These are phyloP conservation scores for Formica selysi DNA, from an alignment of 1,140 invertebrate genomes.

Conservation along the genomic window DNA sequence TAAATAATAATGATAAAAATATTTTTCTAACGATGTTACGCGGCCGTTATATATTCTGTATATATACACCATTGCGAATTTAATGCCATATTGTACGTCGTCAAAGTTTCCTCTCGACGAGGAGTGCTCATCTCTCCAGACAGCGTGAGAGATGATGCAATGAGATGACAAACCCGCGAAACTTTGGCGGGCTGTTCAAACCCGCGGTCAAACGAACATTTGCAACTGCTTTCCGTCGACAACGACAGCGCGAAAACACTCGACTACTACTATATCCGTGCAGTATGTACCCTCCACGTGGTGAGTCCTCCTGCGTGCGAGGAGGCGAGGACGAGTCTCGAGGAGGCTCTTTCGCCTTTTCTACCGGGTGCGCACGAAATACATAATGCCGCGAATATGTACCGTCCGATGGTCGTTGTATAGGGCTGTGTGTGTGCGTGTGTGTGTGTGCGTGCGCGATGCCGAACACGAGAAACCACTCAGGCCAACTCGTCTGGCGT, in stretches of 20 bases:
- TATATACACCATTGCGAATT: background rate
- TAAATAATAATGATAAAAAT: background rate
- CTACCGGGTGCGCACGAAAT: conserved; percentile 45
- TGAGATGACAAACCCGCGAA: conserved; percentile 5
- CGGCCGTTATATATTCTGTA: background rate
- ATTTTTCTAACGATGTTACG: background rate
- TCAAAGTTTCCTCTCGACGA: conserved; percentile 15
- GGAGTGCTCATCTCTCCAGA: conserved; percentile 3
- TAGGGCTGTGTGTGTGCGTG: background rate
- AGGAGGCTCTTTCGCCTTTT: conserved; percentile 36
- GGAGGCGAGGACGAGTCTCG: conserved; percentile 38
- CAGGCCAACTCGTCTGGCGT: conserved; percentile 61
- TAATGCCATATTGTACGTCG: background rate
- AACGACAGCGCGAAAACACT: conserved; percentile 35
- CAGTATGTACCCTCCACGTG: conserved; percentile 10
- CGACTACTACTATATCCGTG: background rate
- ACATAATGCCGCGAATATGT: conserved; percentile 29
- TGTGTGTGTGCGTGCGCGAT: conserved; percentile 36
- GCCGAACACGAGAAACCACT: conserved; percentile 74
- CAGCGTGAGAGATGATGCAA: background rate
- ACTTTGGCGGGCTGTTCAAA: background rate
- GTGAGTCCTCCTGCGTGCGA: conserved; percentile 18
- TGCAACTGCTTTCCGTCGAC: conserved; percentile 20
- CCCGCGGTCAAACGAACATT: conserved; percentile 33
- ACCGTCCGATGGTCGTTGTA: background rate